These are phyloP conservation scores for Lacerta bilineata DNA, from an alignment of 2,797 vertebrate species.

Conservation along the genomic window DNA sequence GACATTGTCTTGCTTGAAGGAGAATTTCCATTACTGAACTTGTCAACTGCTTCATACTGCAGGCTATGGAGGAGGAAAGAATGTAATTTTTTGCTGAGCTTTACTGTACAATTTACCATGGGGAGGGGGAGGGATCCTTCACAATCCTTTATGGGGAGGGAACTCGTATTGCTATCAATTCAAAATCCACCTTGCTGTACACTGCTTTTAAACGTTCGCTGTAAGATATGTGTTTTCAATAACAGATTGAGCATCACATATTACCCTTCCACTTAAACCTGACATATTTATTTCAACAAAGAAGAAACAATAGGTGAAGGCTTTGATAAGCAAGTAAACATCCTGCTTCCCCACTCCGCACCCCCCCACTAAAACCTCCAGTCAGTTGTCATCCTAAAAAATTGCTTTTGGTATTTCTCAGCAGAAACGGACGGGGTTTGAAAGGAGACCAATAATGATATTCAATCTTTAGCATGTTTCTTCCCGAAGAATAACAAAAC, in stretches of 20 bases:
- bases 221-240: constrained; percentile 35
- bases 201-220: constrained; percentile 47
- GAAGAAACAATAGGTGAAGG: constrained; percentile 35
- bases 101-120: not conserved
- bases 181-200: not conserved
- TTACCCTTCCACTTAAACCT: constrained; percentile 34
- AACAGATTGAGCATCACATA: constrained; percentile 51
- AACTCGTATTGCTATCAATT: not conserved
- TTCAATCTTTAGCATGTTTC: constrained; percentile 49
- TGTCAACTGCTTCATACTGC: not conserved
- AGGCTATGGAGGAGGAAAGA: not conserved
- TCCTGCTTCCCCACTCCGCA: not conserved
- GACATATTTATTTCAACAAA: not conserved
- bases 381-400: constrained; percentile 63
- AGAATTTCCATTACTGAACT: constrained; percentile 10
- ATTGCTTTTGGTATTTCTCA: constrained; percentile 59
- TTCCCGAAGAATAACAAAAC: constrained; percentile 49
- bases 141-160: not conserved
- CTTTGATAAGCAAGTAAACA: constrained; percentile 60
- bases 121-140: too few relatives aligned
- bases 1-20: not conserved
- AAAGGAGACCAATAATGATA: constrained; percentile 16
- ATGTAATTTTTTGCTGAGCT: not conserved
- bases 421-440: constrained; percentile 5
- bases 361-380: not conserved